These are phyloP conservation scores for Cydia fagiglandana DNA, from an alignment of 1,140 invertebrate species.

Conservation along the genomic window DNA sequence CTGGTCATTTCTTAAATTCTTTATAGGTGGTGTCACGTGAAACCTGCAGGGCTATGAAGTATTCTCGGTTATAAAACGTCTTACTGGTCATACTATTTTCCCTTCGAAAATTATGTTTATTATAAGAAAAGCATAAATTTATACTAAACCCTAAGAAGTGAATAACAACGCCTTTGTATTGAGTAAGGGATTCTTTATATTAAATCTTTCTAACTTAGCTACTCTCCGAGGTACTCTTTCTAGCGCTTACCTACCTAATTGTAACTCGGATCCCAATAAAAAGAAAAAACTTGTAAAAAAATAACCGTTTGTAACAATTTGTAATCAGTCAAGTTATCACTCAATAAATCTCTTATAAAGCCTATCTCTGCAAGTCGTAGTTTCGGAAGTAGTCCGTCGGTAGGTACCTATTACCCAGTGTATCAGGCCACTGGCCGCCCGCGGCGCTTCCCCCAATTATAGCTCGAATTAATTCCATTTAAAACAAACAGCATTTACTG, in stretches of 20 bases:
- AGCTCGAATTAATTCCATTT: constrained; percentile 48
- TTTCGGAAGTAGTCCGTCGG: constrained; percentile 1
- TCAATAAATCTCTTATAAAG: constrained; percentile 9
- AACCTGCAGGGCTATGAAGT: constrained; percentile 7
- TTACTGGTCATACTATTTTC: background rate
- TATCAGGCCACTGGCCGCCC: constrained; percentile 56
- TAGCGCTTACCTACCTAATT: too few relatives aligned
- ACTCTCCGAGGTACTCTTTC: too few relatives aligned
- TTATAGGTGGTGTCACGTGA: constrained; percentile 17
- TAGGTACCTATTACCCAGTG: constrained; percentile 11
- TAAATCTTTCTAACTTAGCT: too few relatives aligned
- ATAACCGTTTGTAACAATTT: too few relatives aligned
- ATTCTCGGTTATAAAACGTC: background rate
- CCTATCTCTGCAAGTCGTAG: background rate
- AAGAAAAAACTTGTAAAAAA: too few relatives aligned
- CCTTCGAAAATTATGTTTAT: too few relatives aligned
- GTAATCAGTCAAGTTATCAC: background rate
- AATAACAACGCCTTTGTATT: too few relatives aligned
- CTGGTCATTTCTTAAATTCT: constrained; percentile 46
- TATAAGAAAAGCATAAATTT: too few relatives aligned
- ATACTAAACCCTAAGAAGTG: too few relatives aligned
- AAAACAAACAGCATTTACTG: constrained; percentile 51
- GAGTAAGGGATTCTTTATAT: too few relatives aligned
- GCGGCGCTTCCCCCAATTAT: constrained; percentile 60
- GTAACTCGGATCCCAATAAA: too few relatives aligned